Conservation (phyloP, 2,797 vertebrate species). For the Allochrocebus solatus region DNA sequence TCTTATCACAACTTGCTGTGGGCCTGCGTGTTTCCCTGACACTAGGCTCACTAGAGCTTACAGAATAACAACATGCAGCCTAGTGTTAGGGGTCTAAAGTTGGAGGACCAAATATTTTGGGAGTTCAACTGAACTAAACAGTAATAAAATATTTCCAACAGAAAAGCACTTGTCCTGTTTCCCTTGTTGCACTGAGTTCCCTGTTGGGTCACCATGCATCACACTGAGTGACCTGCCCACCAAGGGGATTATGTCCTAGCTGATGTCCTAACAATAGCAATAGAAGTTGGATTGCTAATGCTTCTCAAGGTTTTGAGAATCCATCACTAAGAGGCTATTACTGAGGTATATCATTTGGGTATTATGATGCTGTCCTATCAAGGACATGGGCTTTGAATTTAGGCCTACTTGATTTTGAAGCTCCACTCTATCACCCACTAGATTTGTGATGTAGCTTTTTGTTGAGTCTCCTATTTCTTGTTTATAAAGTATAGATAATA, state of each 20-base stretch:
- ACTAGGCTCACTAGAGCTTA: background rate
- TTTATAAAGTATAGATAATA: background rate
- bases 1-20: background rate
- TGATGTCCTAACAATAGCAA: background rate
- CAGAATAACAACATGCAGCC: background rate
- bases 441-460: background rate
- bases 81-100: background rate
- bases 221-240: background rate
- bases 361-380: background rate
- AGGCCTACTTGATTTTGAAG: background rate
- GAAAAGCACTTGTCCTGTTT: background rate
- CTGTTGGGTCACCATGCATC: background rate
- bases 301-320: background rate
- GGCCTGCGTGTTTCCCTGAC: background rate
- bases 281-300: background rate
- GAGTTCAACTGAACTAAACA: background rate
- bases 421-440: background rate
- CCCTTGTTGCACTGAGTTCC: no score
- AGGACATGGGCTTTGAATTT: background rate
- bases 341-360: background rate
- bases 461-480: background rate
- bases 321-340: background rate
- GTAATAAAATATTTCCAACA: background rate
- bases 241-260: background rate
- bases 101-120: background rate